Conservation (phyloP, 2,888 invertebrate genomes). For the Reticulitermes lucifugus region DNA sequence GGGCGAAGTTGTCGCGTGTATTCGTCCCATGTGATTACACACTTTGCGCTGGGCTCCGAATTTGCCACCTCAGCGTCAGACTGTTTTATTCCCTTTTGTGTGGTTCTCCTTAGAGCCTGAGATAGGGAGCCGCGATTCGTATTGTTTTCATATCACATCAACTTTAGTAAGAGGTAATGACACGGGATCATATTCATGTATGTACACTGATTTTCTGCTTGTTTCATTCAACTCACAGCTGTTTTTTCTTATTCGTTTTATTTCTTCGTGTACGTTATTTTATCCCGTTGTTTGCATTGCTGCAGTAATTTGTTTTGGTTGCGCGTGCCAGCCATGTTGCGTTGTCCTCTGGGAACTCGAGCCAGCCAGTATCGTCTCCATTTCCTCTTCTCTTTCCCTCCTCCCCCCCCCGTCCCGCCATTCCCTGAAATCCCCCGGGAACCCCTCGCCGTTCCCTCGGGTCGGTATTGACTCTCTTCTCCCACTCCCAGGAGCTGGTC, state of each 20-base stretch:
- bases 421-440: conserved; percentile 63
- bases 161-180: no score
- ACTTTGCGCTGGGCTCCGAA: background rate
- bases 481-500: conserved; percentile 57
- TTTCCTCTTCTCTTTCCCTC: conserved; percentile 45
- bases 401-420: conserved; percentile 65
- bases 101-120: background rate
- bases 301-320: conserved; percentile 52
- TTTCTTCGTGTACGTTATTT: conserved; percentile 45
- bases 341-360: conserved; percentile 46
- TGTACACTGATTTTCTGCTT: conserved; percentile 28
- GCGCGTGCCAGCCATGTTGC: conserved; percentile 54
- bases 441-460: conserved; percentile 61
- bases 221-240: conserved; percentile 26
- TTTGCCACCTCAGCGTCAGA: background rate
- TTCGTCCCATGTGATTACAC: conserved; percentile 29
- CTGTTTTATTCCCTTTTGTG: background rate
- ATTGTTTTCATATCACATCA: no score
- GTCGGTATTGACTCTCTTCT: conserved; percentile 62
- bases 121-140: no score
- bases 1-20: conserved; percentile 51
- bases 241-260: conserved; percentile 19
- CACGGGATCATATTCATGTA: background rate
- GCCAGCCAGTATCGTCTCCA: conserved; percentile 41
- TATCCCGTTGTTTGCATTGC: conserved; percentile 49